phyloP scores from a whole-genome alignment of 2,888 invertebrate species.

The Ornithoptera alexandrae region DNA sequence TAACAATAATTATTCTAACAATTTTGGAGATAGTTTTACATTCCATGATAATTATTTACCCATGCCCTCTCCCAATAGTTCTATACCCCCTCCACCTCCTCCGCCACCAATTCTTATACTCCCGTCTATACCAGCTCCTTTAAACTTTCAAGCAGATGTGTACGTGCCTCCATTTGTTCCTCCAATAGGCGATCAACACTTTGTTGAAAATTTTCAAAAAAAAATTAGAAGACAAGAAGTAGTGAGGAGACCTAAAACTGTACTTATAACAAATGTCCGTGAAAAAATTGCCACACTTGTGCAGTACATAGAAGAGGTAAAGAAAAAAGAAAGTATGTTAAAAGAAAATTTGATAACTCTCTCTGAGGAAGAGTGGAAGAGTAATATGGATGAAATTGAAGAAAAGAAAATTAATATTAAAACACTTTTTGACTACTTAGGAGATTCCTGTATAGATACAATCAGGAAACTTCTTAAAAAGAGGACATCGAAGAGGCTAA shows the following conservation, averaged over 20 bases:
- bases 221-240: slow-evolving; percentile 29
- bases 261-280: slow-evolving; percentile 48
- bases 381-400: slow-evolving; percentile 71
- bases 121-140: slow-evolving; percentile 31
- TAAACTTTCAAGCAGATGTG: neutral
- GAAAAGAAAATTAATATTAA: slow-evolving; percentile 69
- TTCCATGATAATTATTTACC: slow-evolving; percentile 53
- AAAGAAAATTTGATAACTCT: slow-evolving; percentile 63
- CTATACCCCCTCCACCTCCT: slow-evolving; percentile 46
- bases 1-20: slow-evolving; percentile 61
- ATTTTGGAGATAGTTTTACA: slow-evolving; percentile 60
- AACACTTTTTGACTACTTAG: slow-evolving; percentile 58
- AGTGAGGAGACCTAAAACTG: slow-evolving; percentile 30
- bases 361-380: slow-evolving; percentile 78
- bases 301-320: slow-evolving; percentile 44
- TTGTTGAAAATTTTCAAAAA: slow-evolving; percentile 50
- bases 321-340: slow-evolving; percentile 60
- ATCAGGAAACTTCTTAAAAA: slow-evolving; percentile 68
- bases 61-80: slow-evolving; percentile 31
- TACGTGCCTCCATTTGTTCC: slow-evolving; percentile 28
- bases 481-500: slow-evolving; percentile 68
- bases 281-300: slow-evolving; percentile 47
- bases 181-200: slow-evolving; percentile 48
- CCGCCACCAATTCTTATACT: slow-evolving; percentile 45
- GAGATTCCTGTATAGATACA: slow-evolving; percentile 58